Evolutionary conservation across 2,888 invertebrate genomes (phyloP).

Genomic region (Shargacucullia verbasci): DNA sequence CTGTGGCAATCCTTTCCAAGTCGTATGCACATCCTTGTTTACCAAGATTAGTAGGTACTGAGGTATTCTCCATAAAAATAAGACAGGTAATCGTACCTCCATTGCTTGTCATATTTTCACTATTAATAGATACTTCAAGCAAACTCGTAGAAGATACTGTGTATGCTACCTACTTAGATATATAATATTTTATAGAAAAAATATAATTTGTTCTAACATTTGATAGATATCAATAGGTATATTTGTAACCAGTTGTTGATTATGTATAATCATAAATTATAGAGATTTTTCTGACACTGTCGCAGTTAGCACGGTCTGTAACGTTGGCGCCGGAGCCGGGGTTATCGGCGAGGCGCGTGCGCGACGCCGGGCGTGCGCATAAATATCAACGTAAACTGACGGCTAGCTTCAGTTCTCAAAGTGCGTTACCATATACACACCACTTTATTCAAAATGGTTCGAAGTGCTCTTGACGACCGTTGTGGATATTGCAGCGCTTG

Average conservation of each 20-base stretch:
- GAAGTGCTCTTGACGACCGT: slow-evolving; percentile 74
- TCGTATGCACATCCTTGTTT: too few relatives aligned
- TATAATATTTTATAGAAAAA: too few relatives aligned
- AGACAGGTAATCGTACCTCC: too few relatives aligned
- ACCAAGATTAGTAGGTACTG: too few relatives aligned
- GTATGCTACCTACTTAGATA: too few relatives aligned
- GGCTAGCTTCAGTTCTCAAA: slow-evolving; percentile 72
- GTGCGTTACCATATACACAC: slow-evolving; percentile 58
- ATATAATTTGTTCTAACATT: too few relatives aligned
- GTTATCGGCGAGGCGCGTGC: slow-evolving; percentile 86
- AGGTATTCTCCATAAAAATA: too few relatives aligned
- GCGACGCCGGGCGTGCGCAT: slow-evolving; percentile 76
- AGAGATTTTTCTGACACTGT: slow-evolving; percentile 45
- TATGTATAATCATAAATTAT: slow-evolving; percentile 20
- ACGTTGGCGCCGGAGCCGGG: slow-evolving; percentile 78
- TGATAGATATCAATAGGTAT: not conserved
- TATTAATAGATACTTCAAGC: too few relatives aligned
- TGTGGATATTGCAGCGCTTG: slow-evolving; percentile 87
- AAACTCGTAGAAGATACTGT: too few relatives aligned
- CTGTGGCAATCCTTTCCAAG: too few relatives aligned
- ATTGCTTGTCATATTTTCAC: too few relatives aligned
- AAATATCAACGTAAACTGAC: slow-evolving; percentile 73
- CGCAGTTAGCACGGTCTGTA: slow-evolving; percentile 55
- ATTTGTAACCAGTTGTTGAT: slow-evolving; percentile 16
- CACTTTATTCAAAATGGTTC: slow-evolving; percentile 73